Conservation (phyloP, 2,888 invertebrate genomes). For the Tachina lurida region DNA sequence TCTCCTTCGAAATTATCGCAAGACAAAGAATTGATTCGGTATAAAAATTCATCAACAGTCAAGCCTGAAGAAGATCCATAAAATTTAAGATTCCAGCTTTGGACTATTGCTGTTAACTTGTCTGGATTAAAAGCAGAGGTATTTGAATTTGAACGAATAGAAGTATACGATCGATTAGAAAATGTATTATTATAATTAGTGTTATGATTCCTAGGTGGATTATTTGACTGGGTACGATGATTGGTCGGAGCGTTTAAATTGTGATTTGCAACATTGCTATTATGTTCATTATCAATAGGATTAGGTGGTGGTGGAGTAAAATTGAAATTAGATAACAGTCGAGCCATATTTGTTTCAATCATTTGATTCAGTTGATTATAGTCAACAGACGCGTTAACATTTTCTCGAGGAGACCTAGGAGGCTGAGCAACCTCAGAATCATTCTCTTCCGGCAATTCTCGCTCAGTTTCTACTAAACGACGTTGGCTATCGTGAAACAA, state of each 20-base stretch:
- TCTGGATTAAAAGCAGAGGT: neutral
- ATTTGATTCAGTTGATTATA: conserved; percentile 3
- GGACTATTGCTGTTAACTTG: neutral
- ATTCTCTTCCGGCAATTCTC: neutral
- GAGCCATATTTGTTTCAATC: conserved; percentile 2
- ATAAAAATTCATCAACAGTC: conserved; percentile 28
- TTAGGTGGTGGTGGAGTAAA: neutral
- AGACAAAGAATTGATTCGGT: conserved; percentile 44
- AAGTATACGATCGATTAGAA: neutral
- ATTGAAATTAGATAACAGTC: conserved; percentile 3
- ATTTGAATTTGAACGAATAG: neutral
- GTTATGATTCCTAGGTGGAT: neutral
- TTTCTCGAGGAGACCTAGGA: neutral
- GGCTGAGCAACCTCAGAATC: neutral
- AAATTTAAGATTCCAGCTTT: neutral
- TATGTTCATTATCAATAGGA: neutral
- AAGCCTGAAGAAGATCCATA: neutral
- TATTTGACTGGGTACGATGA: neutral
- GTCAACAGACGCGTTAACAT: neutral
- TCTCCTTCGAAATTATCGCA: conserved; percentile 47
- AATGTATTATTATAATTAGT: conserved; percentile 23
- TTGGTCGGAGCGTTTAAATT: neutral
- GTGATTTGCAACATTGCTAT: neutral
- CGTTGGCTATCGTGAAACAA: neutral
- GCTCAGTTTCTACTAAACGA: neutral